Base-by-base conservation (phyloP, 92 coral and sea anemone species). In the Palythoa grandiflora region DNA sequence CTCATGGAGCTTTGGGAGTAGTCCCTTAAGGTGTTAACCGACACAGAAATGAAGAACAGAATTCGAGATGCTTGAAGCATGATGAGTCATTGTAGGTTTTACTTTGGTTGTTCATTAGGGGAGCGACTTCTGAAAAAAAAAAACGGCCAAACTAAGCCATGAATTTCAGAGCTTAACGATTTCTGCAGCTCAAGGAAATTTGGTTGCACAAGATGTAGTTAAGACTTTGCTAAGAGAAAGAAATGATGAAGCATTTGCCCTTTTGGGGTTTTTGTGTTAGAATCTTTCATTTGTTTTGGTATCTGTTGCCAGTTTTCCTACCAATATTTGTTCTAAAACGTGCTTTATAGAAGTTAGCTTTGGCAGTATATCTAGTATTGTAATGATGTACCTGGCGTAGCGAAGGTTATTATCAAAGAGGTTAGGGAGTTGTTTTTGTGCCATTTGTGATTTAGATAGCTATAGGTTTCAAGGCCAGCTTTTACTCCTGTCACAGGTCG, bases 1-100 rank as follows among this genome's bases (percentile, higher is more conserved):
- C 93, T 91, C 35, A 80, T 91, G 80, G 90, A 91, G 76, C 87
- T 87, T 37, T 91, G 90, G 90, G 88, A 80, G 63, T 92, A 85
- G 88, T 78, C 84, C 68, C 89, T 88, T 52, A 71, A 48, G 7
- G 86, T 84, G 19, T 54, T 75, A 48, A 85, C 68, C 36, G 88
- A 86, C 77, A 89, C 94, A 6, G 90, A 89, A 52, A 89, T 89
- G 90, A 92, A 92, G 77, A 83, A 73, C 21, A 85, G 94, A 73
- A 84, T 92, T 21, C 60, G 73, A 47, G 87, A 86, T 44, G 80
- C 71, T 36, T 76, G 40, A 89, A 80, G 66, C 50, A 79, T 78
- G 79, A 87, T 87, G 95, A 83, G 91, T 6, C 71, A 54, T 51
- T 92, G 81, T 71, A 59, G 77, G 55, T 89, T 87, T 83, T 87